These are phyloP conservation scores for Varecia variegata DNA, from an alignment of 2,797 vertebrate genomes.

Conservation along the genomic window DNA sequence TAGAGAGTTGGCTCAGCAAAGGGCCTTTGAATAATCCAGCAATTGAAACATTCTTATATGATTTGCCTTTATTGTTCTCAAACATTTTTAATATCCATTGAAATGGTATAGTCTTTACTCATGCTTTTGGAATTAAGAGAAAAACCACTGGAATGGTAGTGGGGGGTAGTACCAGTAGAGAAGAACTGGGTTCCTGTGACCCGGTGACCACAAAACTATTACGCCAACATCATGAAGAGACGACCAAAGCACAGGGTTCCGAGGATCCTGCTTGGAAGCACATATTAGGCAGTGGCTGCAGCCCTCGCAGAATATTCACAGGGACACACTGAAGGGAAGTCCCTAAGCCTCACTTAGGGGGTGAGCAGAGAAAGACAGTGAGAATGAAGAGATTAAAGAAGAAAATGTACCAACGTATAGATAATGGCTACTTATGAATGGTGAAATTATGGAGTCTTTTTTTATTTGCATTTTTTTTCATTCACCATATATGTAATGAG, in stretches of 20 bases:
- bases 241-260: background rate
- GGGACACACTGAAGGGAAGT: background rate
- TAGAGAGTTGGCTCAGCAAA: background rate
- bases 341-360: background rate
- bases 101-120: background rate
- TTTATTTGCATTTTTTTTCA: background rate
- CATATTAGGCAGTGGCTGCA: fast-evolving
- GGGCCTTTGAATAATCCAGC: fast-evolving
- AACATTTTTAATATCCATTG: background rate
- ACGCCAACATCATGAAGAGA: background rate
- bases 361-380: background rate
- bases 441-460: background rate
- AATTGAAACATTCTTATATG: background rate
- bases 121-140: background rate
- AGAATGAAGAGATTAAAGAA: background rate
- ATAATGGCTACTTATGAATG: background rate
- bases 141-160: background rate
- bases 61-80: background rate
- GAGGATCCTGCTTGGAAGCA: background rate
- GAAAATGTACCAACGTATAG: too few species aligned
- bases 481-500: fast-evolving
- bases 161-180: fast-evolving
- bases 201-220: background rate
- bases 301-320: background rate
- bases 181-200: background rate